phyloP scores from a whole-genome alignment of 1,140 invertebrate genomes.

The Rhizoglyphus robini region DNA sequence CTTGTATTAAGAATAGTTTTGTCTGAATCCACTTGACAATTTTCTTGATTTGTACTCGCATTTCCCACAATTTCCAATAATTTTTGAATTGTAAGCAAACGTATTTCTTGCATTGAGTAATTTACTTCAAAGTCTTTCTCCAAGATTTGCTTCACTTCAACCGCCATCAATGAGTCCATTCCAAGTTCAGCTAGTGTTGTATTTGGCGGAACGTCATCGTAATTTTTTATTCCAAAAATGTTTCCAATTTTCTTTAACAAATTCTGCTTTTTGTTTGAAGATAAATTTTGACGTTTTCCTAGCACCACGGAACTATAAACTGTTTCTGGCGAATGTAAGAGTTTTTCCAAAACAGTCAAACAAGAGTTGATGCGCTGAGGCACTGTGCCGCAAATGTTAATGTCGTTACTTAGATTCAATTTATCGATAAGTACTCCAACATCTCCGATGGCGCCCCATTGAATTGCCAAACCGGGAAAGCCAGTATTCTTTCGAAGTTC shows the following conservation, averaged over 20 bases:
- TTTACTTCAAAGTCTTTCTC: constrained; percentile 80
- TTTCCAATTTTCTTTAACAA: constrained; percentile 61
- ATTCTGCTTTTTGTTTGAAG: constrained; percentile 34
- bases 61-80: constrained; percentile 55
- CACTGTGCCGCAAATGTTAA: constrained; percentile 73
- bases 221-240: constrained; percentile 73
- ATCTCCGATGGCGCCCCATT: constrained; percentile 94
- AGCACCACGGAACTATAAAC: constrained; percentile 19
- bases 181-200: constrained; percentile 76
- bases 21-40: too few relatives aligned
- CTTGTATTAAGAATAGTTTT: too few relatives aligned
- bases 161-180: constrained; percentile 94
- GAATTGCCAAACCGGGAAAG: constrained; percentile 65
- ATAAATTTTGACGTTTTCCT: constrained; percentile 38
- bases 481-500: constrained; percentile 63
- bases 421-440: constrained; percentile 77
- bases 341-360: constrained; percentile 62
- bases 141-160: constrained; percentile 90
- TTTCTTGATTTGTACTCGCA: too few relatives aligned
- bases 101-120: constrained; percentile 75
- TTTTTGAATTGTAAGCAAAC: constrained; percentile 56
- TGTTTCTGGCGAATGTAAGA: constrained; percentile 35
- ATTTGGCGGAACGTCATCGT: constrained; percentile 52
- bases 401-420: constrained; percentile 71
- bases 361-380: constrained; percentile 82